Base-by-base conservation (phyloP, 2,113 vertebrate species). In the Gasterosteus aculeatus region DNA sequence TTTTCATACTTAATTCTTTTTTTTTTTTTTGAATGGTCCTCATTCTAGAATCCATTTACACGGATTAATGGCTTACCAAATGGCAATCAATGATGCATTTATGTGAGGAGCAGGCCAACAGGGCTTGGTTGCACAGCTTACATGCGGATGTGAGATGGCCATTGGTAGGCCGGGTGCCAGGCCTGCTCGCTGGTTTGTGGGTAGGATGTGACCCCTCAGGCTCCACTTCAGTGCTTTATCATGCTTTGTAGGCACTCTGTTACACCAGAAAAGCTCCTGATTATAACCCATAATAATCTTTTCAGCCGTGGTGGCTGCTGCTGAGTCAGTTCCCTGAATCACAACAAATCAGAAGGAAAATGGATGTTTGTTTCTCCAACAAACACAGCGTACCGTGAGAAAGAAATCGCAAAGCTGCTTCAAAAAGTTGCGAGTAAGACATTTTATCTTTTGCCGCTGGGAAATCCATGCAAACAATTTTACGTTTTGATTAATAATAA, bases 41-140 rank as follows among this genome's bases (percentile, higher is more conserved):
- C 90, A 84, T 89, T 93, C 91, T 88, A 77, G 88, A 93, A 92
- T 93, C 90, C 91, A 93, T 94, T 94, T 92, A 92, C 91, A 87
- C 83, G 89, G 92, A 93, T 94, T 92, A 93, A 92, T 92, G 90
- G 91, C 90, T 94, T 93, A 92, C 89, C 88, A 92, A 94, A 93
- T 88, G 85, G 86, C 89, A 91, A 93, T 94, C 91, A 94, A 92
- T 93, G 91, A 90, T 93, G 89, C 92, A 90, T 94, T 92, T 92
- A 92, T 90, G 91, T 87, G 89, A 88, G 81, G 75, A 86, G 80
- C 69, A 73, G 83, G 87, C 80, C 89, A 85, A 75, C 82, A 67
- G 88, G 69, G 66, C 82, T 82, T 87, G 88, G 92, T 26, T 87
- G 85, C 87, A 61, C 83, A 82, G 91, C 89, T 92, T 91, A 89